Evolutionary conservation across 2,888 invertebrate genomes (phyloP).

Genomic region (Didymodactylos carnosus): DNA sequence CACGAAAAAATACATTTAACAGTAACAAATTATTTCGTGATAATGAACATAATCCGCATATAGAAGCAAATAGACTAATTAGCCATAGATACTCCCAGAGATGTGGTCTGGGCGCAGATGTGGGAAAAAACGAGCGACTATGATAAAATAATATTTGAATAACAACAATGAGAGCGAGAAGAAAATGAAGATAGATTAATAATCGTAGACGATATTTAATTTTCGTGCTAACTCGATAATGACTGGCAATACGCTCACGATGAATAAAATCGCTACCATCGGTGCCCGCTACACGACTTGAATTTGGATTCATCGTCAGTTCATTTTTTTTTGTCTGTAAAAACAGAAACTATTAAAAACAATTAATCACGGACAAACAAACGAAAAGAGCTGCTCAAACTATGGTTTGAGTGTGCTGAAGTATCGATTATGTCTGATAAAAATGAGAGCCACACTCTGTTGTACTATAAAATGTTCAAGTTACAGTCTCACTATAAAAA

Average conservation of each 20-base stretch:
- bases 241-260: conserved; percentile 8
- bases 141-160: conserved; percentile 1
- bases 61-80: conserved; percentile 56
- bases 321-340: too few species aligned
- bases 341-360: too few species aligned
- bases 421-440: too few species aligned
- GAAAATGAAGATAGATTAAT: conserved; percentile 12
- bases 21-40: conserved; percentile 55
- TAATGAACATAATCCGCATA: conserved; percentile 63
- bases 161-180: conserved; percentile 6
- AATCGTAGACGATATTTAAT: conserved; percentile 3
- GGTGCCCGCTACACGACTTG: background rate
- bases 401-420: too few species aligned
- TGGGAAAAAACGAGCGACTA: background rate
- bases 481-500: too few species aligned
- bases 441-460: too few species aligned
- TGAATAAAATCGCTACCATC: conserved; percentile 12
- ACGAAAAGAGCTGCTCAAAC: too few species aligned
- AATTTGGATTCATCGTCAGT: too few species aligned
- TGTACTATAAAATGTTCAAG: too few species aligned
- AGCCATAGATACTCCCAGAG: conserved; percentile 90
- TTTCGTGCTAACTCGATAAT: conserved; percentile 8
- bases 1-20: conserved; percentile 46
- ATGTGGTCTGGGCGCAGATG: conserved; percentile 55
- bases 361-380: too few species aligned